phyloP scores from a whole-genome alignment of 2,888 invertebrate species.

The Dione vanillae region DNA sequence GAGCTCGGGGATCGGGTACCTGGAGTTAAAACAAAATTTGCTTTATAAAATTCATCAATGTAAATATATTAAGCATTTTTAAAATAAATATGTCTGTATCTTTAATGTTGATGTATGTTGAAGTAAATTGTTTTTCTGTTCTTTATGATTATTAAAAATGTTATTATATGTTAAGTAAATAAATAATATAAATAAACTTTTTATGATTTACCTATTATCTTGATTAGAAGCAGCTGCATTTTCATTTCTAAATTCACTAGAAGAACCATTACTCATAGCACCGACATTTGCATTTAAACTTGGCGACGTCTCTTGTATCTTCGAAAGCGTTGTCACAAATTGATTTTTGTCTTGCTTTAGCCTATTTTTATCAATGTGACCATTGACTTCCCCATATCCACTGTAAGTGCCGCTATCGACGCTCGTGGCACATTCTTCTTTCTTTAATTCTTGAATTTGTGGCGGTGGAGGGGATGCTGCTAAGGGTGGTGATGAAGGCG shows the following conservation, averaged over 20 bases:
- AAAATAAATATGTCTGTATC: too few relatives aligned
- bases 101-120: too few relatives aligned
- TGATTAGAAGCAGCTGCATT: conserved; percentile 65
- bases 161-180: too few relatives aligned
- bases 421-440: conserved; percentile 78
- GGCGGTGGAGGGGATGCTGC: conserved; percentile 86
- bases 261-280: conserved; percentile 75
- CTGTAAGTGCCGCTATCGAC: conserved; percentile 78
- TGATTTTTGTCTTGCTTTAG: conserved; percentile 75
- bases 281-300: conserved; percentile 68
- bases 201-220: conserved; percentile 72
- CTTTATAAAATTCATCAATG: background rate
- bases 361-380: conserved; percentile 68
- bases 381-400: conserved; percentile 77
- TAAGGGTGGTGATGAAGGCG: conserved; percentile 75
- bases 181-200: too few relatives aligned
- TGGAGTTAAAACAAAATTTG: conserved; percentile 48
- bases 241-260: conserved; percentile 66
- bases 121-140: too few relatives aligned
- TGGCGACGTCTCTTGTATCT: conserved; percentile 86
- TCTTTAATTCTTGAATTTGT: conserved; percentile 61
- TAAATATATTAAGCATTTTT: too few relatives aligned
- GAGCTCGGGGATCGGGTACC: conserved; percentile 78
- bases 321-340: conserved; percentile 85
- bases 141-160: too few relatives aligned